A percentile compares a stretch with the other conserved stretches of the same genome.
Evolutionary conservation across 2,797 vertebrate species (phyloP).

Genomic region (Lagocephalus sceleratus): DNA sequence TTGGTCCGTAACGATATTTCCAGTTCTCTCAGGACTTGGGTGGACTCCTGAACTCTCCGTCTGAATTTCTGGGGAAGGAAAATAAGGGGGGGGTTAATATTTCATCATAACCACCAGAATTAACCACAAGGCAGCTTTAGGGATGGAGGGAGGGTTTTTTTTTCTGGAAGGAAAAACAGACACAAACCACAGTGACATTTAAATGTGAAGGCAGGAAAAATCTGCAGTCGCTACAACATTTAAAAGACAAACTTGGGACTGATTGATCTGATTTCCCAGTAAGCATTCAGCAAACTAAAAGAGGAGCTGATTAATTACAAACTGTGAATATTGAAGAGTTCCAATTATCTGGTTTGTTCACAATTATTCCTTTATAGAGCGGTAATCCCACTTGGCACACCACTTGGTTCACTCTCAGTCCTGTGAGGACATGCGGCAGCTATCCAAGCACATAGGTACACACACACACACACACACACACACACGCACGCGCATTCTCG

Average conservation of each 20-base stretch:
- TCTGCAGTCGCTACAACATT: conserved; percentile 6
- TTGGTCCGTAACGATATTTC: conserved; percentile 99
- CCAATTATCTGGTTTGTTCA: conserved; percentile 48
- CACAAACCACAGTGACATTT: conserved; percentile 30
- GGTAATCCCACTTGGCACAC: conserved; percentile 32
- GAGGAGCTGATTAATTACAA: conserved; percentile 52
- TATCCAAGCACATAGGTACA: conserved; percentile 25
- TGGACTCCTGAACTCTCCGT: conserved; percentile 96
- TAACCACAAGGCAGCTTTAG: conserved; percentile 35
- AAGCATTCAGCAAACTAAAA: conserved; percentile 38
- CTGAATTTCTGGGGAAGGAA: conserved; percentile 88
- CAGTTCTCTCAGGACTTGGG: conserved; percentile 96
- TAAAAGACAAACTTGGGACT: conserved; percentile 18
- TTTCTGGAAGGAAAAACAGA: conserved; percentile 37
- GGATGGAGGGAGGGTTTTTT: conserved; percentile 26
- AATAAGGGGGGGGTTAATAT: conserved; percentile 47
- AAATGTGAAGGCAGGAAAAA: conserved; percentile 20
- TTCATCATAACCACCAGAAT: conserved; percentile 45
- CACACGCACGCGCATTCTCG: conserved; percentile 17
- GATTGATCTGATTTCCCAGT: conserved; percentile 25
- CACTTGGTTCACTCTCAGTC: conserved; percentile 39
- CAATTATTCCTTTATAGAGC: conserved; percentile 40
- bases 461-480: conserved; percentile 7
- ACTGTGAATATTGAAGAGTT: conserved; percentile 42
- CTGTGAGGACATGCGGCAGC: conserved; percentile 14